Evolutionary conservation across 2,113 vertebrate genomes (phyloP), one percentile per base, ranked within the genome.

Genomic region (Pipa parva): DNA sequence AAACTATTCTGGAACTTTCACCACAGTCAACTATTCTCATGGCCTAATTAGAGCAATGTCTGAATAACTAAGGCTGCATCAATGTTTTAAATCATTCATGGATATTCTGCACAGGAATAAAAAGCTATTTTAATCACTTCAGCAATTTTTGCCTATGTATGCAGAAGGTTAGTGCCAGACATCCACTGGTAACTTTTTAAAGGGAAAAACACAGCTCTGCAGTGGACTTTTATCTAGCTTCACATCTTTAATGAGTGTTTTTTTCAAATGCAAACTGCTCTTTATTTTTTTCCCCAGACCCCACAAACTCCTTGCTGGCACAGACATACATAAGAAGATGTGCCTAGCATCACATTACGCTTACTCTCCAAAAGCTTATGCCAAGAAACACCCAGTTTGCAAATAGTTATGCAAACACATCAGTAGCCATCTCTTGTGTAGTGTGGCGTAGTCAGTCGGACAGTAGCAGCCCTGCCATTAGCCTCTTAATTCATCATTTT

Each of bases 81-180:
- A 49, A 20, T 49, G 46, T 22, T 49, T 49, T 49, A 49, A 49
- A 49, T 49, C 20, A 49, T 49, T 49, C 46, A 49, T 49, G 46
- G 46, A 49, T 49, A 49, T 49, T 49, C 46, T 49, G 46, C 20
- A 21, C 18, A 49, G 46, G 46, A 49, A 49, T 24, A 49, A 22
- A 49, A 49, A 49, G 21, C 42, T 46, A 46, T 46, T 46, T 46
- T 46, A 46, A 46, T 46, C 18, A 24, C 46, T 7, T 21, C 21
- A 21, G 46, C 20, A 42, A 49, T 22, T 49, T 24, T 49, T 49
- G 20, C 21, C 46, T 49, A 22, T 49, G 46, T 49, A 7, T 22
- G 21, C 46, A 49, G 46, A 49, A 22, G 18, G 42, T 18, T 46
- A 46, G 2, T 46, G 42, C 42, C 18, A 17, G 18, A 13, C 17